Base-by-base conservation (phyloP, 2,113 vertebrate species). In the Corvus cornix region DNA sequence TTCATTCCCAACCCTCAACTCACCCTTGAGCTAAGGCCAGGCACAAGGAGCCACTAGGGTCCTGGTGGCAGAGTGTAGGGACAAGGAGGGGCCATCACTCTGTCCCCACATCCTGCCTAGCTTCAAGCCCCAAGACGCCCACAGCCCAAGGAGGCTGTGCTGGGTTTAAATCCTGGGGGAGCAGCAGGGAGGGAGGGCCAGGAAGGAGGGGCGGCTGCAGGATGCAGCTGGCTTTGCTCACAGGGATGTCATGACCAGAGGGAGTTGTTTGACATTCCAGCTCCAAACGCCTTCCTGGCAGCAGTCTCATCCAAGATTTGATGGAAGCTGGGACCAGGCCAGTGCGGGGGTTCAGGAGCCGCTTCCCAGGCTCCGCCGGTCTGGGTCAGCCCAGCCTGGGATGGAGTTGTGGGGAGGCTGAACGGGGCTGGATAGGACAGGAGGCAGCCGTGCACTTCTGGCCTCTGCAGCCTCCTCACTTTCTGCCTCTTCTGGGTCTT, bases 151-250 rank as follows among this genome's bases (percentile, higher is more conserved):
- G 60, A 92, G 22, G 81, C 73, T 89, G 78, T 72, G 31, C 69
- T 58, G 1, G 13, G 51, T 67, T 96, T 95, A 97, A 96, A 93
- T 97, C 93, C 86, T 63, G 41, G 86, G 92, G 89, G 89, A 93
- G 13, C 73, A 70, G 86, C 4, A 18, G 52, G 64, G 86, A 86
- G 94, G 94, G 76, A 95, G 86, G 90, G 51, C 43, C 19, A 1
- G 56, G 77, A 83, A 95, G 93, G 80, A 95, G 94, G 84, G 84
- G 62, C 1, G 0, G 89, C 58, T 8, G n/a, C 3, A 12, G 87
- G 91, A 96, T 87, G 81, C 96, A 96, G 95, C 95, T 96, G 95
- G 94, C 43, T 94, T 95, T 10, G 11, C 95, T 96, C 94, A 95
- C 8, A 1, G 78, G 35, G 70, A 88, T 94, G 94, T 95, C 94